A percentile compares a stretch with the other conserved stretches of the same genome.
These are phyloP conservation scores for Caretta caretta DNA, from an alignment of 2,113 vertebrate species.

Conservation along the genomic window DNA sequence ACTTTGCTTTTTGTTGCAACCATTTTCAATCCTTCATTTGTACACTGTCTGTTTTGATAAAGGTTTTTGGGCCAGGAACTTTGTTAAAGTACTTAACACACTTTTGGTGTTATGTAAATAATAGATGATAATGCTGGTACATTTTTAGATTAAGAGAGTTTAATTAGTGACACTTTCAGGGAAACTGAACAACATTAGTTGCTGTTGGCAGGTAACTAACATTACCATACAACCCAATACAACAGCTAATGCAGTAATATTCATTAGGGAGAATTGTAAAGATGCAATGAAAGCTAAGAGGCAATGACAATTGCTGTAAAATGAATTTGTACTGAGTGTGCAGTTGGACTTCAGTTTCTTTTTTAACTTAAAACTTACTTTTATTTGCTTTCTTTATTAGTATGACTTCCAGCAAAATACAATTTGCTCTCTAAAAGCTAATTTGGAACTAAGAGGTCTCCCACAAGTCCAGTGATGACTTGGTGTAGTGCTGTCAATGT, in stretches of 20 bases:
- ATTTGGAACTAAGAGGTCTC: not conserved
- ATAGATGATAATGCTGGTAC: not conserved
- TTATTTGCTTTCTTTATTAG: not conserved
- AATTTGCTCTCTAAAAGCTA: not conserved
- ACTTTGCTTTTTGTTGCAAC: not conserved
- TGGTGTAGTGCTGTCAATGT: not conserved
- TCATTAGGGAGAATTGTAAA: conserved; percentile 6
- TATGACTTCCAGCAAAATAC: not conserved
- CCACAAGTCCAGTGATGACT: not conserved
- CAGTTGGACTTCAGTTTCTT: not conserved
- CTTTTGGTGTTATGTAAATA: not conserved
- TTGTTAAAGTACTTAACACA: not conserved
- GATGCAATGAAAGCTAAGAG: not conserved
- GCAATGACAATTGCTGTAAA: not conserved
- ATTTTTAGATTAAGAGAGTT: not conserved
- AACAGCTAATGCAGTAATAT: not conserved
- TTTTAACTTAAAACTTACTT: not conserved
- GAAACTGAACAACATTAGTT: not conserved
- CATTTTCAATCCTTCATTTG: not conserved
- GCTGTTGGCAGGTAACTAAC: not conserved
- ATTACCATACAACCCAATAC: not conserved
- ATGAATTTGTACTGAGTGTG: not conserved
- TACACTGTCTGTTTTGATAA: not conserved
- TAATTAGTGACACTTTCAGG: not conserved
- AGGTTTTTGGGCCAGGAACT: not conserved